Base-by-base conservation (phyloP, 2,888 invertebrate species). In the Orchesellides sinensis region DNA sequence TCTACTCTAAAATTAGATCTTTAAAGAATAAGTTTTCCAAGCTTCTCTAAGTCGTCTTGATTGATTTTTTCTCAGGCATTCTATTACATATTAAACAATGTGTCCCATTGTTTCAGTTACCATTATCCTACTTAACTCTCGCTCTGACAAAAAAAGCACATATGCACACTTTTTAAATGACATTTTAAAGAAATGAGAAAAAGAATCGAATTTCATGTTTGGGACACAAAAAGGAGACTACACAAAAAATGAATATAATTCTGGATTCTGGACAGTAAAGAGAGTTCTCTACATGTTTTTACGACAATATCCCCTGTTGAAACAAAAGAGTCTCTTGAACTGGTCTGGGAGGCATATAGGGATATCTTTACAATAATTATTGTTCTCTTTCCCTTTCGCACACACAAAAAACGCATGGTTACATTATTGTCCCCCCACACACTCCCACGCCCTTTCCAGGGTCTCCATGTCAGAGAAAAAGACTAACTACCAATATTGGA, bases 401-500 rank as follows among this genome's bases (percentile, higher is more conserved):
- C n/a, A n/a, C n/a, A n/a, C n/a, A n/a, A n/a, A n/a, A n/a, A n/a
- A n/a, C n/a, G n/a, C n/a, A n/a, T n/a, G n/a, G n/a, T n/a, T n/a
- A n/a, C n/a, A n/a, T n/a, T n/a, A n/a, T n/a, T n/a, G n/a, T n/a
- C 40, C 10, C 25, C 10, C 14, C 14, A 52, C 23, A 52, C 70
- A 82, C 82, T 82, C 82, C 82, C 82, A 82, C 82, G 82, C 82
- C 82, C 82, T n/a, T 82, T 66, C 56, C 17, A 59, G 17, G 63
- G 40, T 63, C 63, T 23, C 63, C 35, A 19, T 19, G 4, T 23
- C 10, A 3, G 19, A 17, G 52, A 23, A 4, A 17, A 52, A 23
- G 52, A 52, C 8, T 23, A 17, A 2, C 52, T 40, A 14, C 10
- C 10, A 14, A 14, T 10, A 2, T 40, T 40, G 10, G 40, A 2